Evolutionary conservation across 35 echinoderm and acorn worm genomes (phyloP).

Genomic region (Nesometra sesokonis): DNA sequence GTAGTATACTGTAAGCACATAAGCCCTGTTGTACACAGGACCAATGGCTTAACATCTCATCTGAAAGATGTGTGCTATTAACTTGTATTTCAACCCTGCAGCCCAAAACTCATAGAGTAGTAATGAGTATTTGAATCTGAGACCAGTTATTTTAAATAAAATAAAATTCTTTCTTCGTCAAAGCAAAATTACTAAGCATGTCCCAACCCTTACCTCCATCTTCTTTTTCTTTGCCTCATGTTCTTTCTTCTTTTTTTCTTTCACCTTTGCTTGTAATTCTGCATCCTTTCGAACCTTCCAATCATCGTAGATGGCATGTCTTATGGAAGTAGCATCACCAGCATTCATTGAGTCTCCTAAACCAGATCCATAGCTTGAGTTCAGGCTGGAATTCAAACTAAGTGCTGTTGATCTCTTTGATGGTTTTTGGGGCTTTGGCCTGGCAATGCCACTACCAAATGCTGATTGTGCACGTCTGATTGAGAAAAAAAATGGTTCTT

Average conservation of each 20-base stretch:
- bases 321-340: background rate
- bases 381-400: background rate
- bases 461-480: background rate
- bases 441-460: background rate
- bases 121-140: too few species aligned
- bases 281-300: background rate
- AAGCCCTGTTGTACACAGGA: too few species aligned
- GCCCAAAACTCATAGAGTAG: too few species aligned
- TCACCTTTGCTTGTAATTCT: background rate
- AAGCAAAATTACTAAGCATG: too few species aligned
- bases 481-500: background rate
- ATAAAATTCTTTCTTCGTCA: too few species aligned
- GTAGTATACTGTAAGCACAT: too few species aligned
- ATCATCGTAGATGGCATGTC: background rate
- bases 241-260: background rate
- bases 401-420: background rate
- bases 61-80: too few species aligned
- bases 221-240: background rate
- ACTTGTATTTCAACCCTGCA: too few species aligned
- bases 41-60: too few species aligned
- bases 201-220: background rate
- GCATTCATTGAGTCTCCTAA: background rate
- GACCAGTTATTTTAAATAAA: too few species aligned
- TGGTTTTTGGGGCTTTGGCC: background rate
- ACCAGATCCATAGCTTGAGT: background rate